Percentiles rank a stretch among this genome's conserved stretches.
These are phyloP conservation scores for Scolopax rusticola DNA, from an alignment of 2,797 vertebrate species.

Conservation along the genomic window DNA sequence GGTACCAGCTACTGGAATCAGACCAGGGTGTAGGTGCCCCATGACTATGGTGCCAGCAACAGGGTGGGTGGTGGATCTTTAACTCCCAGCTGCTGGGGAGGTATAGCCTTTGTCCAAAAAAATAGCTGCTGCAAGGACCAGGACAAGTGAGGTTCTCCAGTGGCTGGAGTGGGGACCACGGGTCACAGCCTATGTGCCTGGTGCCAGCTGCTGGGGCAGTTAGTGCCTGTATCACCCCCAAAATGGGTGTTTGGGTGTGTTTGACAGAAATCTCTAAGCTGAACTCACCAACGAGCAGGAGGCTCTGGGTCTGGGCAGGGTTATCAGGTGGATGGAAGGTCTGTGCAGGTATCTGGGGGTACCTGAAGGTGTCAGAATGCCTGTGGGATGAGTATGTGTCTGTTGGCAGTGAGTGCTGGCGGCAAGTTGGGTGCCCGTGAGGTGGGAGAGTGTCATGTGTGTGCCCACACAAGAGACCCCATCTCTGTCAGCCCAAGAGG, in stretches of 20 bases:
- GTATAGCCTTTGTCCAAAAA: neutral
- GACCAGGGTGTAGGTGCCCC: neutral
- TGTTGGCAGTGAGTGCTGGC: neutral
- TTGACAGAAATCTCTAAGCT: neutral
- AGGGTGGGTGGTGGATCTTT: rapidly evolving
- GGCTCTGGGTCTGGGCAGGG: neutral
- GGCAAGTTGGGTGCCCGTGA: rapidly evolving
- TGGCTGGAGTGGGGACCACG: neutral
- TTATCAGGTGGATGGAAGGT: neutral
- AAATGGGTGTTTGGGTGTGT: rapidly evolving
- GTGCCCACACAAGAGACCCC: rapidly evolving
- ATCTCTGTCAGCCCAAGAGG: neutral
- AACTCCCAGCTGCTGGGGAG: neutral
- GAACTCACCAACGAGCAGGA: neutral
- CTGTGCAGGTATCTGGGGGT: neutral
- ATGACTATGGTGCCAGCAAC: neutral
- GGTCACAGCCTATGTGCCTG: neutral
- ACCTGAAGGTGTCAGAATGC: neutral
- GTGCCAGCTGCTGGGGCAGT: rapidly evolving
- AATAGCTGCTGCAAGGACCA: neutral
- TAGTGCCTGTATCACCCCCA: neutral
- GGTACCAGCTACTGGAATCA: neutral
- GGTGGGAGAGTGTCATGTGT: neutral
- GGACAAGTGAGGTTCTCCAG: rapidly evolving
- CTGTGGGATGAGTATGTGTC: rapidly evolving